Evolutionary conservation across 35 echinoderm and acorn worm genomes (phyloP).

Genomic region (Apostichopus californicus): DNA sequence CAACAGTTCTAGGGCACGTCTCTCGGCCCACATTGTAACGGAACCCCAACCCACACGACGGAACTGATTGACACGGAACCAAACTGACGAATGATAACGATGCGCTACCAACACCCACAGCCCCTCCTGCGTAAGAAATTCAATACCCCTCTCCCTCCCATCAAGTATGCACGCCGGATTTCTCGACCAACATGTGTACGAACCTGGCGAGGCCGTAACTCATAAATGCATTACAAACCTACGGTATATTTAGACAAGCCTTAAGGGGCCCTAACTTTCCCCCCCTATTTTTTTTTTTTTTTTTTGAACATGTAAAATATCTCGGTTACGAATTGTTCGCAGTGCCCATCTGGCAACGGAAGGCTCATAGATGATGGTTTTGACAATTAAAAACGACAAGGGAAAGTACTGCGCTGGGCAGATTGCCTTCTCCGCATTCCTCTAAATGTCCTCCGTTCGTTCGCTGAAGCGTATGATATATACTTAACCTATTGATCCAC

Average conservation of each 20-base stretch:
- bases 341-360: constrained; percentile 23
- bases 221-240: constrained; percentile 43
- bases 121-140: not conserved
- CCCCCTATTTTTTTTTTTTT: not conserved
- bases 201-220: constrained; percentile 36
- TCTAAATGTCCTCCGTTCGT: not conserved
- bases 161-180: constrained; percentile 35
- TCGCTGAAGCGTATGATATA: not conserved
- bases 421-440: not conserved
- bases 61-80: too few relatives aligned
- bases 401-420: constrained; percentile 6
- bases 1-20: too few relatives aligned
- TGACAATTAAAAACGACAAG: constrained; percentile 12
- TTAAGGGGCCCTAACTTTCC: not conserved
- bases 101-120: not conserved
- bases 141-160: constrained; percentile 24
- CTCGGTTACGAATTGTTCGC: not conserved
- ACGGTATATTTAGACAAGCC: constrained; percentile 44
- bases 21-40: too few relatives aligned
- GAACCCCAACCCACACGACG: too few relatives aligned
- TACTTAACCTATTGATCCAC: constrained; percentile 43
- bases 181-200: constrained; percentile 22
- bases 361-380: constrained; percentile 7
- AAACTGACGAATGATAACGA: too few relatives aligned
- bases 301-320: not conserved